Percentiles rank a stretch among this genome's conserved stretches.
phyloP scores from a whole-genome alignment of 2,113 vertebrate genomes.

The human (Homo sapiens) region DNA sequence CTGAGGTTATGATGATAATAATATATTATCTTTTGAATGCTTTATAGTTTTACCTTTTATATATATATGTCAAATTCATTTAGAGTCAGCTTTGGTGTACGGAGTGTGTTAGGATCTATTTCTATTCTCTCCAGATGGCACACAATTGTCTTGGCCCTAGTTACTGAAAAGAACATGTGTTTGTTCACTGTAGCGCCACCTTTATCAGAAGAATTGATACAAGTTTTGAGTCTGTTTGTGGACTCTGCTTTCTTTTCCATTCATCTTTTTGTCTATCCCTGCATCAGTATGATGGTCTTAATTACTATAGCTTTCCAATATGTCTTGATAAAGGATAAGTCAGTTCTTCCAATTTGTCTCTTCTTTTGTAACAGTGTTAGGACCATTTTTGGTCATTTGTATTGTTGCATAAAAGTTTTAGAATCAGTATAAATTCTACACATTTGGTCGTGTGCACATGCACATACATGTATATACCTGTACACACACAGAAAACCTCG shows the following conservation, averaged over 20 bases:
- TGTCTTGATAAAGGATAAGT: neutral
- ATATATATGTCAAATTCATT: neutral
- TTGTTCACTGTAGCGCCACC: accelerated
- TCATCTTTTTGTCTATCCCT: neutral
- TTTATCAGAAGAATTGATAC: neutral
- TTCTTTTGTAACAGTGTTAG: neutral
- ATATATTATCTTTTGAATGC: neutral
- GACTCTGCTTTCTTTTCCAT: neutral
- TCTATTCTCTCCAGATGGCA: neutral
- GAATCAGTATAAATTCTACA: neutral
- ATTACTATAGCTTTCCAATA: neutral
- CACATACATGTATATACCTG: neutral
- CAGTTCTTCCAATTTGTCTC: neutral
- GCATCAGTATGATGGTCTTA: neutral
- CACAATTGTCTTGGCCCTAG: neutral
- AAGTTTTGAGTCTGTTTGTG: neutral
- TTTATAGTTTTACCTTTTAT: neutral
- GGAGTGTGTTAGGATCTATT: neutral
- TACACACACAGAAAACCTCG: neutral
- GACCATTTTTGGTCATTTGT: neutral
- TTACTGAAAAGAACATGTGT: neutral
- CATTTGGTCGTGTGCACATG: no score
- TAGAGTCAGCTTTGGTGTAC: neutral
- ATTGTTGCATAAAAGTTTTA: neutral
- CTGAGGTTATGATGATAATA: neutral